Base-by-base conservation (phyloP, 1,140 invertebrate genomes). In the Papilio aristodemus region DNA sequence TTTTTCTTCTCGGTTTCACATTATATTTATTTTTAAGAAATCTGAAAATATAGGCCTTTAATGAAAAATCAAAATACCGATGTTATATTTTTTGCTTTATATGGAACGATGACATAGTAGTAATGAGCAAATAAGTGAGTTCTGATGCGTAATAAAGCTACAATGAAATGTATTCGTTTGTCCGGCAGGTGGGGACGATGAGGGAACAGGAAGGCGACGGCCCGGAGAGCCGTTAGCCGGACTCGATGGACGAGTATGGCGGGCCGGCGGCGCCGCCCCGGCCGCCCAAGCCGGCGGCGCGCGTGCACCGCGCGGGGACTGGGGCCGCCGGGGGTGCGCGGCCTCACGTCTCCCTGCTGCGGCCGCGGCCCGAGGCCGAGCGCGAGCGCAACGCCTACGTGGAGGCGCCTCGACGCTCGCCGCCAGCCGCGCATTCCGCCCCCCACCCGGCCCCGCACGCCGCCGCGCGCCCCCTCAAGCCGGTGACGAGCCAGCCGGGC, bases 301-400 rank as follows among this genome's bases (percentile, higher is more conserved):
- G 93, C 86, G 93, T 93, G 83, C 94, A 94, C 92, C 89, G 93
- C 57, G 73, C 78, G 84, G 76, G 74, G 80, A 92, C 59, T 84
- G 77, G 74, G 78, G 93, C 59, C 32, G 41, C 67, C 54, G 67
- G 69, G 67, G 92, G 92, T 91, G 89, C 92, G 92, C 92, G 92
- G 87, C 92, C 89, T 88, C 92, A 92, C 83, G 94, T 94, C 74
- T 95, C 95, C 72, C 93, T 96, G 81, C 92, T 94, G 75, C 93
- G 94, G 81, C 96, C 96, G 57, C 92, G 96, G 77, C 96, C 96
- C 41, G 95, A 96, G 83, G 93, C 92, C 81, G 95, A 96, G 86
- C 92, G 96, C 73, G 93, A 94, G 78, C 94, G 93, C 84, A 97
- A 97, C 93, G 95, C 96, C 82, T 97, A 97, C 92, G 96, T 97